Conservation (phyloP, 2,113 vertebrate species). For the Mustelus asterias region DNA sequence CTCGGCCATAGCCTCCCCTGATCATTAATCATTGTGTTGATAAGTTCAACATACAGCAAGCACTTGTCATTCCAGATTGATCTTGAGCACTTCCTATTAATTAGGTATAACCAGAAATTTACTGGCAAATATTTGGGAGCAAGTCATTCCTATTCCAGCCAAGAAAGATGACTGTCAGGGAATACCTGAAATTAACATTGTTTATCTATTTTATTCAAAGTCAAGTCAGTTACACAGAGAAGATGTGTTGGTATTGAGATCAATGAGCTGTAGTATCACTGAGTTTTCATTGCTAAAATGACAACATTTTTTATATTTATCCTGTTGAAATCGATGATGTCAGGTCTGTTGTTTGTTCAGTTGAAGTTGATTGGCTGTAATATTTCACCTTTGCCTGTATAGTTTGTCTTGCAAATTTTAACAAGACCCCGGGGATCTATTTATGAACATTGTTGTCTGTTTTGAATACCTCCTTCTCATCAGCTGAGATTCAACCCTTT, state of each 20-base stretch:
- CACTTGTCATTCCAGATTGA: neutral
- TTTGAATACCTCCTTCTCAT: neutral
- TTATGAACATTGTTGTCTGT: slow-evolving; percentile 10
- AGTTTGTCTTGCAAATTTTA: slow-evolving; percentile 30
- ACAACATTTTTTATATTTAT: neutral
- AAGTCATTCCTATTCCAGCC: neutral
- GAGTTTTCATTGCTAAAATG: slow-evolving; percentile 1
- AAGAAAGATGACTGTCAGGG: neutral
- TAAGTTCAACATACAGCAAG: neutral
- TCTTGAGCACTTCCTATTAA: neutral
- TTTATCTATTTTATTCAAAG: neutral
- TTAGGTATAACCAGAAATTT: neutral
- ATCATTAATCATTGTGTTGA: neutral
- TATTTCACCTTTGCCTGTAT: neutral
- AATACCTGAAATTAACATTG: neutral
- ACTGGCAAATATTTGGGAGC: neutral
- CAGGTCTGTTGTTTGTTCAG: neutral
- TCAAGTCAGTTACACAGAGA: neutral
- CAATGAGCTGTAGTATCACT: neutral
- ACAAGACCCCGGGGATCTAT: slow-evolving; percentile 11
- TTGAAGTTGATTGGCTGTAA: slow-evolving; percentile 23
- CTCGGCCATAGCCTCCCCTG: neutral
- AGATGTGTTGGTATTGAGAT: neutral
- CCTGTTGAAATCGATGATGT: neutral
- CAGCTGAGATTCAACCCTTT: neutral